Conservation (phyloP, 2,888 invertebrate species). For the Drosophila siamana region DNA sequence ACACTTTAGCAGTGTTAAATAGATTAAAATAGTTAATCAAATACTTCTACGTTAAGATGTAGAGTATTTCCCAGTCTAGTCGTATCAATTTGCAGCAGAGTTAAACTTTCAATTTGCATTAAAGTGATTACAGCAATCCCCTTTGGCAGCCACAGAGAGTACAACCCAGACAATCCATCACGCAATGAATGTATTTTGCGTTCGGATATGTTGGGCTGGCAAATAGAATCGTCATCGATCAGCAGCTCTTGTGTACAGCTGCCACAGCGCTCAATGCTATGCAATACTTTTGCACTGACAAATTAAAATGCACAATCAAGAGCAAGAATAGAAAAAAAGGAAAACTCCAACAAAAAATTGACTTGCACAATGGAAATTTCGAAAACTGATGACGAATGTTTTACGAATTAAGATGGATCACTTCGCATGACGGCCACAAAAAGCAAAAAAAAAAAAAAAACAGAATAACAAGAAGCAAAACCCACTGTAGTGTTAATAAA, state of each 20-base stretch:
- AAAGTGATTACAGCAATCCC: constrained; percentile 32
- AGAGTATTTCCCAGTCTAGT: not conserved
- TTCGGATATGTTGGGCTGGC: constrained; percentile 40
- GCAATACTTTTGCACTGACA: constrained; percentile 59
- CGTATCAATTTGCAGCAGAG: not conserved
- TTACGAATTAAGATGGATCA: constrained; percentile 84
- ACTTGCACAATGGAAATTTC: constrained; percentile 66
- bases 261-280: constrained; percentile 61
- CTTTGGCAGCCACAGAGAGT: constrained; percentile 10
- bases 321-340: constrained; percentile 25
- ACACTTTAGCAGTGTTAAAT: not conserved
- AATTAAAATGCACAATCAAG: constrained; percentile 67
- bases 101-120: constrained; percentile 60
- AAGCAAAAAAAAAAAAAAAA: too few relatives aligned
- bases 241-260: constrained; percentile 54
- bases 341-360: constrained; percentile 46
- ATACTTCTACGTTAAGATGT: not conserved
- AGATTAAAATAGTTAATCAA: not conserved
- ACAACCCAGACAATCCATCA: constrained; percentile 62
- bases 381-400: constrained; percentile 77
- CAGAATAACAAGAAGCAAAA: constrained; percentile 6
- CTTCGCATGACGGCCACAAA: constrained; percentile 81
- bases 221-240: constrained; percentile 84
- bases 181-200: not conserved
- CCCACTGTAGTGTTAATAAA: constrained; percentile 43